These are phyloP conservation scores for Sesia apiformis DNA, from an alignment of 2,888 invertebrate species.

Conservation along the genomic window DNA sequence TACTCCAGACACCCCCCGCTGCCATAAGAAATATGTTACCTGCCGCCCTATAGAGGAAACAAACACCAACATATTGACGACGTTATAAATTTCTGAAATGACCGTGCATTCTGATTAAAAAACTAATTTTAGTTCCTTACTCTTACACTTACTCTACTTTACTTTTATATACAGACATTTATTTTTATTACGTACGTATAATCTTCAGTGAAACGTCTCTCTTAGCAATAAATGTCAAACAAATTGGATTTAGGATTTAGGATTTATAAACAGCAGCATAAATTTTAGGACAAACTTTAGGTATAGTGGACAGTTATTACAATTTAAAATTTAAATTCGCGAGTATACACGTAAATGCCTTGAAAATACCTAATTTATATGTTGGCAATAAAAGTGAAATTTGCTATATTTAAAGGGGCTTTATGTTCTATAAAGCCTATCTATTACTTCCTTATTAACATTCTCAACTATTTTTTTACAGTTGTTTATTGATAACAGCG, in stretches of 20 bases:
- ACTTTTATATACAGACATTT: not conserved
- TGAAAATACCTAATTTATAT: too few species aligned
- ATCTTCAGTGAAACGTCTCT: conserved; percentile 6
- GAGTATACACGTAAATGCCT: not conserved
- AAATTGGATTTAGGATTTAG: not conserved
- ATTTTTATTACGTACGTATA: conserved; percentile 8
- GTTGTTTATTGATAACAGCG: too few species aligned
- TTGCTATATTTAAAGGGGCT: too few species aligned
- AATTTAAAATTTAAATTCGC: not conserved
- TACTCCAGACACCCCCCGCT: conserved; percentile 57
- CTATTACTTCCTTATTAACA: too few species aligned
- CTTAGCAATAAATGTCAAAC: conserved; percentile 6
- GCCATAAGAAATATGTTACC: conserved; percentile 56
- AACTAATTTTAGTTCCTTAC: conserved; percentile 43
- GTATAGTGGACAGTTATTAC: not conserved
- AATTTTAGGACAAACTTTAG: not conserved
- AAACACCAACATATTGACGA: conserved; percentile 56
- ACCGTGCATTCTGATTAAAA: conserved; percentile 56
- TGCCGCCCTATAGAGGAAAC: conserved; percentile 52
- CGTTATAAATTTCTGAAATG: conserved; percentile 57
- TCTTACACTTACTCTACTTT: not conserved
- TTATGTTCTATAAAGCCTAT: too few species aligned
- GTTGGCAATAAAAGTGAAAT: too few species aligned
- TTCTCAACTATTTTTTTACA: too few species aligned
- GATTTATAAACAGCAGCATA: not conserved